Percentiles rank a stretch among this genome's conserved stretches.
phyloP scores from a whole-genome alignment of 2,113 vertebrate species.

The Periophthalmus modestus region DNA sequence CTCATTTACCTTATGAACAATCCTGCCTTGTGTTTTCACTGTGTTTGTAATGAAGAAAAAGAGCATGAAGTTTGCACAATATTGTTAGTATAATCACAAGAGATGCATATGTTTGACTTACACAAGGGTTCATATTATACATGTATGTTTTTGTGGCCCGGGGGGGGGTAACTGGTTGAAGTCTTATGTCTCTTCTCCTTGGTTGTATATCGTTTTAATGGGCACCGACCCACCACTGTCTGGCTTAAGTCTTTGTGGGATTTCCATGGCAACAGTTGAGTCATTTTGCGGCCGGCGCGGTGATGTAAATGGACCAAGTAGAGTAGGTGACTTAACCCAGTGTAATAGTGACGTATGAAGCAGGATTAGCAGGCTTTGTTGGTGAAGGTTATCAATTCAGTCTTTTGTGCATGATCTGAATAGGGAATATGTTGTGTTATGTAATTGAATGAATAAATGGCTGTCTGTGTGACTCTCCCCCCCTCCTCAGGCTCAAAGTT shows the following conservation, averaged over 20 bases:
- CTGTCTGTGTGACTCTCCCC: background rate
- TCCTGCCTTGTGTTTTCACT: background rate
- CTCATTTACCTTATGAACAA: constrained; percentile 6
- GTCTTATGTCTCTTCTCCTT: background rate
- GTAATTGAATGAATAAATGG: background rate
- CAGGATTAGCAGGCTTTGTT: background rate
- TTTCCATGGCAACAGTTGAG: constrained; percentile 50
- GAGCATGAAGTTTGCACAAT: background rate
- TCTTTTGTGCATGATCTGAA: constrained; percentile 3
- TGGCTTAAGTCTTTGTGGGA: constrained; percentile 8
- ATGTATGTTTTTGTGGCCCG: background rate
- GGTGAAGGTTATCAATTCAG: background rate
- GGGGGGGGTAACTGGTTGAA: background rate
- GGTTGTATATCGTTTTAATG: constrained; percentile 30
- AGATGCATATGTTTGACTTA: background rate
- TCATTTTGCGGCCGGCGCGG: constrained; percentile 20
- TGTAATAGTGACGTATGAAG: constrained; percentile 17
- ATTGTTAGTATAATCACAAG: constrained; percentile 13
- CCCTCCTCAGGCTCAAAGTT: constrained; percentile 1
- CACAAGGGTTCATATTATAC: background rate
- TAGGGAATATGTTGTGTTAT: background rate
- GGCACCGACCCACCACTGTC: constrained; percentile 12
- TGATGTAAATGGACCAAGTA: constrained; percentile 34
- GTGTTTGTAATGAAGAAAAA: background rate
- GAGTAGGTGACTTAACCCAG: constrained; percentile 24